These are phyloP conservation scores for Pogoniulus pusillus DNA, from an alignment of 2,797 vertebrate genomes.

Conservation along the genomic window DNA sequence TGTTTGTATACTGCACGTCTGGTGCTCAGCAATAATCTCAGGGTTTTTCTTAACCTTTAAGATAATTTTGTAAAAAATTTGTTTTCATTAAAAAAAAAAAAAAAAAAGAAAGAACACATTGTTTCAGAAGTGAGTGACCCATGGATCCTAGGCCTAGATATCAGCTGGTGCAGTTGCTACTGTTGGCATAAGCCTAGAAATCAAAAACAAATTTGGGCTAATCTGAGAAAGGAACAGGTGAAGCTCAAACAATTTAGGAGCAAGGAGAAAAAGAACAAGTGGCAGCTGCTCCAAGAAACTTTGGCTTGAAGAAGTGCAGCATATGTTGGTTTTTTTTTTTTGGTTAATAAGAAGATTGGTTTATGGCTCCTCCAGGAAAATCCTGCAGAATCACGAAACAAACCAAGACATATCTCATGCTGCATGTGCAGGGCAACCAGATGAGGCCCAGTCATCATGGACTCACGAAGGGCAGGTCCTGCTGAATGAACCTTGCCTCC, in stretches of 20 bases:
- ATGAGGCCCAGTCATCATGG: no score
- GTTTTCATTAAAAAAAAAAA: no score
- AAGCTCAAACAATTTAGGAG: conserved; percentile 62
- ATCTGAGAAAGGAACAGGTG: conserved; percentile 68
- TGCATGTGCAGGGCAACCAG: no score
- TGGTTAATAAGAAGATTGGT: background rate
- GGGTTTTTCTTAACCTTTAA: background rate
- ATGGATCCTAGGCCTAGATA: background rate
- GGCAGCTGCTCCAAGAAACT: conserved; percentile 26
- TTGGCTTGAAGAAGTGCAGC: conserved; percentile 6
- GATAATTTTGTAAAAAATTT: conserved; percentile 1
- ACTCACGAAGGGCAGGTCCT: no score
- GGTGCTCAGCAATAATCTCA: background rate
- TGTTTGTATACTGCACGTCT: background rate
- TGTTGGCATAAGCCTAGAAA: conserved; percentile 36
- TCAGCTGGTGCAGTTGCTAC: conserved; percentile 45
- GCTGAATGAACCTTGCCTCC: no score
- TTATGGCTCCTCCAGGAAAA: conserved; percentile 23
- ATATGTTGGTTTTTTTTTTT: background rate
- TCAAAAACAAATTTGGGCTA: conserved; percentile 49
- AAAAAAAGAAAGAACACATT: background rate
- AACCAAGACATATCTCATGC: background rate
- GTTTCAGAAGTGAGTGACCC: background rate
- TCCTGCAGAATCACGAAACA: conserved; percentile 5
- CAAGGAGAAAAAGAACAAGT: conserved; percentile 55